Conservation (phyloP, 2,888 invertebrate species). For the Timema podura region DNA sequence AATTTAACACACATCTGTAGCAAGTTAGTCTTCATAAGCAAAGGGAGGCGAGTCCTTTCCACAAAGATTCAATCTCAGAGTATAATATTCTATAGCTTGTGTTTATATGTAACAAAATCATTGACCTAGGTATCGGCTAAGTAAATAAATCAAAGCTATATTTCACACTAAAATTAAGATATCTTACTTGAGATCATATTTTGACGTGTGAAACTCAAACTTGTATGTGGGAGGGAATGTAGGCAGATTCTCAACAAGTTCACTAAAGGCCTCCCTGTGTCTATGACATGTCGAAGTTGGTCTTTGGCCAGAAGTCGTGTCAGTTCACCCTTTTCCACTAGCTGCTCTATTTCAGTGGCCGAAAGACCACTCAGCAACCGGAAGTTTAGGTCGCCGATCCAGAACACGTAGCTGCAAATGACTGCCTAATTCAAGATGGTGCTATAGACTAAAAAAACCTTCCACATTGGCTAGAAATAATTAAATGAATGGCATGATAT, state of each 20-base stretch:
- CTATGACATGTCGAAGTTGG: constrained; percentile 68
- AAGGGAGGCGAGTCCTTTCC: too few relatives aligned
- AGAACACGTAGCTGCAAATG: constrained; percentile 74
- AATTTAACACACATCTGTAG: too few relatives aligned
- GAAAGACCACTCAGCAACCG: constrained; percentile 62
- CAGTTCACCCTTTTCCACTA: constrained; percentile 62
- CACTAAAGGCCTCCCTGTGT: constrained; percentile 77
- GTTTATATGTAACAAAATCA: neutral
- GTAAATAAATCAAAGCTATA: neutral
- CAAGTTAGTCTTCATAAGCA: too few relatives aligned
- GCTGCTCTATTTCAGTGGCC: constrained; percentile 62
- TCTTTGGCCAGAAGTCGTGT: constrained; percentile 67
- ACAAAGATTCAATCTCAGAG: too few relatives aligned
- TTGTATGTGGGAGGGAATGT: constrained; percentile 87
- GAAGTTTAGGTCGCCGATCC: constrained; percentile 90
- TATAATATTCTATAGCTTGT: neutral
- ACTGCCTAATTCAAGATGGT: too few relatives aligned
- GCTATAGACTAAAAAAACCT: too few relatives aligned
- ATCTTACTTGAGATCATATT: constrained; percentile 74
- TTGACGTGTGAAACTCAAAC: constrained; percentile 67
- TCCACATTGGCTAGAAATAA: too few relatives aligned
- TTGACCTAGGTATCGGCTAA: neutral
- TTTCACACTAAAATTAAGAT: constrained; percentile 5
- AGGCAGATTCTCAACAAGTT: constrained; percentile 68
- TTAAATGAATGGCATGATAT: too few relatives aligned